These are phyloP conservation scores for Thunnus thynnus DNA, from an alignment of 2,113 vertebrate genomes.

Conservation along the genomic window DNA sequence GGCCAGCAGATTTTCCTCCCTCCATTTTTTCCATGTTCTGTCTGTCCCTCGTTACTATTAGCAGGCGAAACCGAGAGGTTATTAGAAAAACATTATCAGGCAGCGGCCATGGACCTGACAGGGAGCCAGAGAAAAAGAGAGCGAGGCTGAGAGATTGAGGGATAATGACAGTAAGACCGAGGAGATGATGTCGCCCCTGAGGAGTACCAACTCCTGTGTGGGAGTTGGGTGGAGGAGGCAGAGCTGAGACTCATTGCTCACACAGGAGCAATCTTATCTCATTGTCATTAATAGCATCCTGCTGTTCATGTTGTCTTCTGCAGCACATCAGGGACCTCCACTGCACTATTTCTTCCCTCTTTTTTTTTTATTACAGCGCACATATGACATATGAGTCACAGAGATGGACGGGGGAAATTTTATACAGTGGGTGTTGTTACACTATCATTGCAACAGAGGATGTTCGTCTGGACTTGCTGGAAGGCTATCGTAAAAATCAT, in stretches of 20 bases:
- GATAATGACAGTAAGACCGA: conserved; percentile 32
- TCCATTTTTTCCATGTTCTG: neutral
- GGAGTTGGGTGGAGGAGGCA: conserved; percentile 54
- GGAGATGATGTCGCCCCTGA: conserved; percentile 39
- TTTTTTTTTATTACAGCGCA: neutral
- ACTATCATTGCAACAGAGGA: neutral
- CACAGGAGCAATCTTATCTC: conserved; percentile 80
- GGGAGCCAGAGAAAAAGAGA: conserved; percentile 13
- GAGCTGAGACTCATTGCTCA: conserved; percentile 47
- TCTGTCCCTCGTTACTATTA: conserved; percentile 30
- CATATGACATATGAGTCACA: neutral
- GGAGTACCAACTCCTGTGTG: conserved; percentile 43
- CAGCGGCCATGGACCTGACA: conserved; percentile 4
- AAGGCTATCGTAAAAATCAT: neutral
- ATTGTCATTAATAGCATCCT: conserved; percentile 81
- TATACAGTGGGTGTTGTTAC: neutral
- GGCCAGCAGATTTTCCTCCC: conserved; percentile 50
- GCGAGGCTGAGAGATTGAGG: conserved; percentile 1
- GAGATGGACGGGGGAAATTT: neutral
- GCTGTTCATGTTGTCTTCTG: conserved; percentile 68
- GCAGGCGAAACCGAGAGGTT: conserved; percentile 1
- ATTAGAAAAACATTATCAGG: conserved; percentile 15
- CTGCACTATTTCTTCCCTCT: neutral
- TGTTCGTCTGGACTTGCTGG: neutral
- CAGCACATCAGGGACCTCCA: neutral